Base-by-base conservation (phyloP, 1,140 invertebrate species). In the Hylaeus volcanicus region DNA sequence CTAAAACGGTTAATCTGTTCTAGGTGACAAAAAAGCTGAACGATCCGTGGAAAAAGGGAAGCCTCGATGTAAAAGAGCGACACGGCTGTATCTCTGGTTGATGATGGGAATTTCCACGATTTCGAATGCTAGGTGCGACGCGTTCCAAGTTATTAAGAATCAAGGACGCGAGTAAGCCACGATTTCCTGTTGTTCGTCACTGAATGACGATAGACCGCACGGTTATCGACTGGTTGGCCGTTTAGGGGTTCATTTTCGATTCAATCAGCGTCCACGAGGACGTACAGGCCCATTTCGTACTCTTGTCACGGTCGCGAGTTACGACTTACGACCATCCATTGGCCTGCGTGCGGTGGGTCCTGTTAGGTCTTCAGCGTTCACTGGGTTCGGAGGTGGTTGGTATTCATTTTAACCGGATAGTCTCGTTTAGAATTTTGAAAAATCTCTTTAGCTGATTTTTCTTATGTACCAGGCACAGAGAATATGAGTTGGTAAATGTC, bases 191-290 rank as follows among this genome's bases (percentile, higher is more conserved):
- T 84, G 78, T 55, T 74, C 48, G 74, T 77, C 82, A 63, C 85
- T 86, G 85, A 86, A 86, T 86, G 70, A 78, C 77, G 84, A 87
- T 87, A 71, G 63, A 68, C 45, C 64, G 51, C 61, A 55, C 72
- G 79, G 74, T 84, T 84, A 87, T 86, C 81, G 79, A 79, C 84
- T 72, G 83, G 69, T 61, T 45, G 58, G 71, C 56, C 82, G 70
- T 87, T 89, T 83, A 51, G 66, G 76, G 26, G 39, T 79, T 90
- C 89, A 90, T 89, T 84, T 60, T 39, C 63, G 48, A 91, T 91
- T 90, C 90, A 85, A 87, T 87, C 84, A 74, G 43, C 85, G 85
- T 88, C 55, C 63, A 66, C 82, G 82, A 88, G 81, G 82, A 85
- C 82, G 74, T 41, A 63, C 82, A 60, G 41, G 26, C 66, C 71